Percentiles rank a stretch among this genome's conserved stretches.
These are phyloP conservation scores for Acromyrmex heyeri DNA, from an alignment of 1,140 invertebrate species.

Conservation along the genomic window DNA sequence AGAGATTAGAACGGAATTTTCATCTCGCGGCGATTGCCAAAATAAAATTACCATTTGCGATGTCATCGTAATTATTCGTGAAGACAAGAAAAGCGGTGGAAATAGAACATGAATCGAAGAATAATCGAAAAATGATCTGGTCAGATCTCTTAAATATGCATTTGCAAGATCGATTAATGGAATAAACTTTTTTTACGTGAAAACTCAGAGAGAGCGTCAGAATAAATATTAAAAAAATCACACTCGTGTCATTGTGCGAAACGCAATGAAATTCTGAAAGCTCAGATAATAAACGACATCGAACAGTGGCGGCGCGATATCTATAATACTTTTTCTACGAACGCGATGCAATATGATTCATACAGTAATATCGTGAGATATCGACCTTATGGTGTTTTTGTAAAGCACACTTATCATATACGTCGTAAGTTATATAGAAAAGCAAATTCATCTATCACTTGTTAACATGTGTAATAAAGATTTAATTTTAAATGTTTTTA, in stretches of 20 bases:
- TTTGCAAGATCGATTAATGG: constrained; percentile 36
- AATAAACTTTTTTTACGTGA: neutral
- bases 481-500: neutral
- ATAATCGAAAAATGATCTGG: neutral
- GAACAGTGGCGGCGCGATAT: constrained; percentile 11
- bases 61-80: constrained; percentile 68
- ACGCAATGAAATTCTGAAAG: neutral
- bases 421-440: neutral
- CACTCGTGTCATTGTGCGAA: neutral
- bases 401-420: constrained; percentile 12
- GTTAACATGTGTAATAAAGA: neutral
- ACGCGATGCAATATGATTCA: constrained; percentile 67
- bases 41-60: constrained; percentile 52
- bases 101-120: neutral
- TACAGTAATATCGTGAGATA: constrained; percentile 61
- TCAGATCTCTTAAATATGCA: constrained; percentile 11
- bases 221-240: constrained; percentile 62
- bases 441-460: neutral
- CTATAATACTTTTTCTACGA: constrained; percentile 32
- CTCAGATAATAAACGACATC: constrained; percentile 51
- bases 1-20: constrained; percentile 43
- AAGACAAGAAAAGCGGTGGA: neutral
- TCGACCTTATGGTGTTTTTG: constrained; percentile 67
- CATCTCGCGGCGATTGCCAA: neutral
- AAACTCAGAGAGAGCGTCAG: constrained; percentile 7